Conservation (phyloP, 1,140 invertebrate genomes). For the Drosophila tsacasi region DNA sequence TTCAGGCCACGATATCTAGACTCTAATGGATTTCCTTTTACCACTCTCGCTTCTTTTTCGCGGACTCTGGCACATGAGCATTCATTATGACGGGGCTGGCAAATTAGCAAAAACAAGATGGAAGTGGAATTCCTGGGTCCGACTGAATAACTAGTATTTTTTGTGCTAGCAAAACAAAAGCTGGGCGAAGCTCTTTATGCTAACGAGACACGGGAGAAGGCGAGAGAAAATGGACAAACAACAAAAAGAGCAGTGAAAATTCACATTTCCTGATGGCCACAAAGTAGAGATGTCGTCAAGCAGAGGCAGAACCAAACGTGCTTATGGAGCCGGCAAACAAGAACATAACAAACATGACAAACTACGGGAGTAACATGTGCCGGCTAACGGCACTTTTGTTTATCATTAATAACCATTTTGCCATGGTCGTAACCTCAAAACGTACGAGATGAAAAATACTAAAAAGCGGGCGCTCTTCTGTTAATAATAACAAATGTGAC, state of each 20-base stretch:
- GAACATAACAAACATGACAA: slow-evolving; percentile 38
- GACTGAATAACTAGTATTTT: slow-evolving; percentile 2
- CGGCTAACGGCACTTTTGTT: slow-evolving; percentile 59
- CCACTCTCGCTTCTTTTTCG: slow-evolving; percentile 4
- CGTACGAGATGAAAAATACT: background rate
- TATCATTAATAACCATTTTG: slow-evolving; percentile 55
- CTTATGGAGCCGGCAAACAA: slow-evolving; percentile 43
- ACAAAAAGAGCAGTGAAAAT: slow-evolving; percentile 29
- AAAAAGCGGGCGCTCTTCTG: slow-evolving; percentile 5
- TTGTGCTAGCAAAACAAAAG: slow-evolving; percentile 24
- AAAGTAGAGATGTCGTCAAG: slow-evolving; percentile 20
- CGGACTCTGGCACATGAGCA: slow-evolving; percentile 12
- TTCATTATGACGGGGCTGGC: slow-evolving; percentile 44
- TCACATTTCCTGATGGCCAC: slow-evolving; percentile 34
- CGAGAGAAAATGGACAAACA: slow-evolving; percentile 8
- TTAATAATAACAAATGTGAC: slow-evolving; percentile 15
- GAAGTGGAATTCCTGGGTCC: background rate
- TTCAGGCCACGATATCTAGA: slow-evolving; percentile 25
- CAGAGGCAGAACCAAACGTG: slow-evolving; percentile 33
- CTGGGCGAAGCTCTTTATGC: slow-evolving; percentile 10
- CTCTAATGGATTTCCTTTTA: slow-evolving; percentile 42
- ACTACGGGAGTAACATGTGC: slow-evolving; percentile 26
- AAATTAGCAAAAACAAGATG: slow-evolving; percentile 53
- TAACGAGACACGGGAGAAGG: slow-evolving; percentile 34
- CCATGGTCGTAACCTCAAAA: slow-evolving; percentile 16